Base-by-base conservation (phyloP, 2,797 vertebrate genomes). In the Garrulus glandarius region DNA sequence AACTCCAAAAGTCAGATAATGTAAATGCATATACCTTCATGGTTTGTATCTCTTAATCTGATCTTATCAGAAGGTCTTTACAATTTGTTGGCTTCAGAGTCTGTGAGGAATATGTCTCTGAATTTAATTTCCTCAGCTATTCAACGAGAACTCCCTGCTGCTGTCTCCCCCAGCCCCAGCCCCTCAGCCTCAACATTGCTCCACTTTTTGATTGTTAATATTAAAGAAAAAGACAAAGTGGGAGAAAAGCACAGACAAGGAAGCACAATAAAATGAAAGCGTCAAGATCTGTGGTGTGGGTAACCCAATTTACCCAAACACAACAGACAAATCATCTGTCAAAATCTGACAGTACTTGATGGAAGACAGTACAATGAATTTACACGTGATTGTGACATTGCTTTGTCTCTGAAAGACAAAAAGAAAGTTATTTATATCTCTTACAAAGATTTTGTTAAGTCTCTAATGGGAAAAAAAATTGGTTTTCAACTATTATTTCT, bases 291-390 rank as follows among this genome's bases (percentile, higher is more conserved):
- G 34, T 72, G 67, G 46, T 18, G 5, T 52, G 36, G 52, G 56
- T 43, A 79, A 34, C 68, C 57, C 43, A 92, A 57, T 83, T 78
- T 34, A 93, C 57, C 68, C 94, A 93, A 97, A 95, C 43, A 70
- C 27, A 67, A 53, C 39, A 95, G 53, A 91, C n/a, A 64, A 88
- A 90, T 81, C 92, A 93, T 86, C 91, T 97, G 80, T 50, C 63
- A 72, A 36, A 56, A 69, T 76, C 14, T 21, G 70, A 49, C 43
- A 71, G 30, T 69, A 50, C 67, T 69, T 82, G 68, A 77, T 32
- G 39, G 43, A 93, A 83, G 74, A 91, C 47, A 75, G 36, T 71
- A 78, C 49, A 46, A 34, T 46, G 56, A n/a, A 55, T 93, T 70
- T 80, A 97, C 87, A 90, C 46, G 18, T 39, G 87, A 83, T n/a